Percentiles rank a stretch among this genome's conserved stretches.
phyloP scores from a whole-genome alignment of 2,888 invertebrate species.

The Xanthorhoe designata region DNA sequence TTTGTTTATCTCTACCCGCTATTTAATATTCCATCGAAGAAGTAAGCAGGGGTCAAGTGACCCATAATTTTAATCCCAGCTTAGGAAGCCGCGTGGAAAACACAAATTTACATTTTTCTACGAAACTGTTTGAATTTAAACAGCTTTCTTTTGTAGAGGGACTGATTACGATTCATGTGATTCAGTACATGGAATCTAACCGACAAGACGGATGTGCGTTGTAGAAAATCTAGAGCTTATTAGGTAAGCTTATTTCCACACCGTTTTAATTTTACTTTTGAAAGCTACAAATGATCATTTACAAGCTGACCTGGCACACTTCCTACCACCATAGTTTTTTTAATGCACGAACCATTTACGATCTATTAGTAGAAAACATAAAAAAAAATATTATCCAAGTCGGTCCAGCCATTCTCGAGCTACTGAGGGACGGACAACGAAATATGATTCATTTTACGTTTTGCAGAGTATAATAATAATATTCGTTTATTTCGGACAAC shows the following conservation, averaged over 20 bases:
- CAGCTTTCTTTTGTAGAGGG: conserved; percentile 63
- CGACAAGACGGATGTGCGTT: conserved; percentile 32
- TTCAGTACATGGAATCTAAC: conserved; percentile 46
- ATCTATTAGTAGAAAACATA: too few relatives aligned
- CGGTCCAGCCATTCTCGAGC: too few relatives aligned
- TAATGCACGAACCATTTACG: too few relatives aligned
- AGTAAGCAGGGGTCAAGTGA: conserved; percentile 68
- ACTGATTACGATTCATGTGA: conserved; percentile 63
- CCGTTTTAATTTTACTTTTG: not conserved
- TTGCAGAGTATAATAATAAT: too few relatives aligned
- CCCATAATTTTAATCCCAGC: conserved; percentile 69
- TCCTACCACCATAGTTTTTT: too few relatives aligned
- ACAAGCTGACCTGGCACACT: too few relatives aligned
- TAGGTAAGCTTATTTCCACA: not conserved
- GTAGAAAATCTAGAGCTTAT: conserved; percentile 22
- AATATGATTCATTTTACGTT: too few relatives aligned
- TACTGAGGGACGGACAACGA: too few relatives aligned
- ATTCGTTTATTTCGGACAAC: too few relatives aligned
- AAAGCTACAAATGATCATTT: not conserved
- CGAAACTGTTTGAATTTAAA: conserved; percentile 66
- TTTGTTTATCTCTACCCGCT: conserved; percentile 52
- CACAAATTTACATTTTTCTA: conserved; percentile 72
- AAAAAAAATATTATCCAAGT: too few relatives aligned
- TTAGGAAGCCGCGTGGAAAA: conserved; percentile 56
- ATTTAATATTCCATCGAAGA: conserved; percentile 71